Percentiles rank a stretch among this genome's conserved stretches.
Conservation (phyloP, 2,888 invertebrate genomes). For the Bugulina stolonifera region DNA sequence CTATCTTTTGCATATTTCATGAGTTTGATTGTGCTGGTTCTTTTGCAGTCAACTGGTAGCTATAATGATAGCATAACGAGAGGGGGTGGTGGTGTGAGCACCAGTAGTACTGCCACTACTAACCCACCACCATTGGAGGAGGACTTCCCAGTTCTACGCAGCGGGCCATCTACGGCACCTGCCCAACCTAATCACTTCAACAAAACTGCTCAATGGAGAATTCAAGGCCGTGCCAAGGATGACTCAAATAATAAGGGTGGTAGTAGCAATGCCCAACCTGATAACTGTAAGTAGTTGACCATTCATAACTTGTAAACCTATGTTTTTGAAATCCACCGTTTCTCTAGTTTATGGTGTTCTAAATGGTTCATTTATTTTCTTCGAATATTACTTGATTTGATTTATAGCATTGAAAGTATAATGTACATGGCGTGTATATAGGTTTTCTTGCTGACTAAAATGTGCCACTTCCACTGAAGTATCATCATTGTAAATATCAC, state of each 20-base stretch:
- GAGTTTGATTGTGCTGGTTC: neutral
- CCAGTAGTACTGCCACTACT: neutral
- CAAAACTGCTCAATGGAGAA: conserved; percentile 19
- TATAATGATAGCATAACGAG: neutral
- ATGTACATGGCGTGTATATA: no score
- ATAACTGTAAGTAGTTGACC: conserved; percentile 4
- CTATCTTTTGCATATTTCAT: no score
- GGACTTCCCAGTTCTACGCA: conserved; percentile 4
- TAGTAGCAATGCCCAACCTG: neutral
- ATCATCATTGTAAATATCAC: no score
- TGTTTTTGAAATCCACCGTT: no score
- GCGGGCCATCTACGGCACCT: neutral
- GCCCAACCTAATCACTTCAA: neutral
- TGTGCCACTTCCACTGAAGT: no score
- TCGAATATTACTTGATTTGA: no score
- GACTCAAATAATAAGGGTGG: neutral
- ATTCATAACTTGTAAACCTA: no score
- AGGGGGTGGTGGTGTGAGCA: neutral
- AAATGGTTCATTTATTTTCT: no score
- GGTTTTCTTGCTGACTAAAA: no score
- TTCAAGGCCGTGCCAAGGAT: neutral
- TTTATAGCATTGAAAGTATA: no score
- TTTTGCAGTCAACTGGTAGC: conserved; percentile 22
- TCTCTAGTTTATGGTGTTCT: no score
- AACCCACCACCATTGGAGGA: neutral